Evolutionary conservation across 2,797 vertebrate genomes (phyloP).

Genomic region (Vireo griseus): DNA sequence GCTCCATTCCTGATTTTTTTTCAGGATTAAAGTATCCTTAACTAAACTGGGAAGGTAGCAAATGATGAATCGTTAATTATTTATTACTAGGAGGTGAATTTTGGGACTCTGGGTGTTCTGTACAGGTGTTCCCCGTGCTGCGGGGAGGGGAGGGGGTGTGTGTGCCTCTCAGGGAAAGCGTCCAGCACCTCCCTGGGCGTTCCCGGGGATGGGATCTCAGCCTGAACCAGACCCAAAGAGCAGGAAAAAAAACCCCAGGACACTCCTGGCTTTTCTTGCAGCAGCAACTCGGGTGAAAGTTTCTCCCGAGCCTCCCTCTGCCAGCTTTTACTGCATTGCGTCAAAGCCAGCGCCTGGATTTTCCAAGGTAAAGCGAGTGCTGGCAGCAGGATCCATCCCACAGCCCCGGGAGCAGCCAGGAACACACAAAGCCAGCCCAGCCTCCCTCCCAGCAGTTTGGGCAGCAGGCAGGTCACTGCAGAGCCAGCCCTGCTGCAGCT

Average conservation of each 20-base stretch:
- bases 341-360: slow-evolving; percentile 7
- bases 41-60: background rate
- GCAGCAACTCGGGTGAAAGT: slow-evolving; percentile 6
- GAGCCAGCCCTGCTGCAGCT: background rate
- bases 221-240: background rate
- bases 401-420: background rate
- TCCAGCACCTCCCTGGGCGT: background rate
- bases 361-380: background rate
- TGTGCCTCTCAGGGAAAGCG: background rate
- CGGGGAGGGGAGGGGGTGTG: rapidly evolving
- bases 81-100: background rate
- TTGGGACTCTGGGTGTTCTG: rapidly evolving
- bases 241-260: background rate
- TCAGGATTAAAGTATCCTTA: background rate
- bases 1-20: background rate
- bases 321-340: slow-evolving; percentile 63
- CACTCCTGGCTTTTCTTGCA: background rate
- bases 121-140: background rate
- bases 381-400: background rate
- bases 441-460: background rate
- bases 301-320: background rate
- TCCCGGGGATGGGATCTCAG: rapidly evolving
- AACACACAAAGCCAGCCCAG: rapidly evolving
- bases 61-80: rapidly evolving
- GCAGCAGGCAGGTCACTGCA: background rate